These are phyloP conservation scores for Notamacropus eugenii DNA, from an alignment of 2,797 vertebrate species.

Conservation along the genomic window DNA sequence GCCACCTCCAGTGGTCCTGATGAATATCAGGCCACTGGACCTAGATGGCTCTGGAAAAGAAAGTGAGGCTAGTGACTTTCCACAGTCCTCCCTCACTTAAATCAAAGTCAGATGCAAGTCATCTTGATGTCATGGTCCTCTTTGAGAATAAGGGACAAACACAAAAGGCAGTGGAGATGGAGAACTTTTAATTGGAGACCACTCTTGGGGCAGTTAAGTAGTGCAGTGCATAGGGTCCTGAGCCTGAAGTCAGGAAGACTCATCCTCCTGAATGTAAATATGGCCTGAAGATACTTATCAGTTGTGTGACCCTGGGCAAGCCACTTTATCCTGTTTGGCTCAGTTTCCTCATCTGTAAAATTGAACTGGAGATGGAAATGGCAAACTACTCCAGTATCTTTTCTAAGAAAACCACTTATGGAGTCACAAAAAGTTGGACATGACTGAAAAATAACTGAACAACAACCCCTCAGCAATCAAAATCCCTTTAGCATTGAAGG, in stretches of 20 bases:
- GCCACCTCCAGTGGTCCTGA: no score
- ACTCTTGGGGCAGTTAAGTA: not conserved
- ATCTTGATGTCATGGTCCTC: no score
- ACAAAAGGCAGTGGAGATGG: not conserved
- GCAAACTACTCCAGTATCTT: not conserved
- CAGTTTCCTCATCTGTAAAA: not conserved
- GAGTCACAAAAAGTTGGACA: not conserved
- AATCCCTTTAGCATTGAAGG: not conserved
- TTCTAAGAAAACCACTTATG: not conserved
- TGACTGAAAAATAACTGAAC: not conserved
- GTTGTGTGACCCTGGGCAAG: not conserved
- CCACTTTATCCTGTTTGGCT: not conserved
- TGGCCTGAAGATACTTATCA: not conserved
- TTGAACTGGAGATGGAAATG: not conserved
- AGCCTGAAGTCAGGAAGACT: not conserved
- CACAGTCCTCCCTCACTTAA: no score
- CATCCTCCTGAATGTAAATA: not conserved
- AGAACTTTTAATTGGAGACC: not conserved
- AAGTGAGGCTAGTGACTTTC: no score
- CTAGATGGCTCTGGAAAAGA: no score
- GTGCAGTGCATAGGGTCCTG: not conserved
- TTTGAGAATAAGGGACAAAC: no score
- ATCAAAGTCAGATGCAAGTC: no score
- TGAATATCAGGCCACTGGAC: no score
- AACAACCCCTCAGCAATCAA: not conserved